Base-by-base conservation (phyloP, 2,888 invertebrate genomes). In the Crematogaster levior region DNA sequence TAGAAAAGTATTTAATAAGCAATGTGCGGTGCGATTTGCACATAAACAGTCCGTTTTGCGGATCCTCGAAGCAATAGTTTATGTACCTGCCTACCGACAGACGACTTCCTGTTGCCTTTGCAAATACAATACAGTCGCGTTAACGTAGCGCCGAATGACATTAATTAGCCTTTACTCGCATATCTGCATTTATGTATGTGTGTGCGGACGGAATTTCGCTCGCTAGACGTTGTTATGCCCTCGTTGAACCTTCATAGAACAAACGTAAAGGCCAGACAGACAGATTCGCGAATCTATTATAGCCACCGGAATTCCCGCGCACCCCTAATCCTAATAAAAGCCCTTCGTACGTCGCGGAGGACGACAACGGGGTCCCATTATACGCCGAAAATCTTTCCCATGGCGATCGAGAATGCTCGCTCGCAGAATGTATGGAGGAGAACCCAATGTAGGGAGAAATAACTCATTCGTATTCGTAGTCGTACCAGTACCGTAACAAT, bases 331-430 rank as follows among this genome's bases (percentile, higher is more conserved):
- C 85, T 86, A 90, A 89, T 89, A 88, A 90, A 90, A 89, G 83
- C 86, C 85, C 70, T 79, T 82, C 87, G 60, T 84, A 61, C 77
- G 46, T 73, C 72, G 68, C 83, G 82, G 80, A 88, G 84, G 87
- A 86, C 85, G 56, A 84, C 86, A 86, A 72, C 81, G 75, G 81
- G 84, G 80, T 83, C 86, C 88, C 86, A 89, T 90, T 86, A 89
- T 88, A 85, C 86, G 88, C 85, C 85, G 85, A 89, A 90, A 91
- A 91, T 90, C 88, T 89, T 91, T 91, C 91, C 91, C 91, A 91
- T 91, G 90, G 85, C 85, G 87, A 90, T 90, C 86, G 89, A 84
- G 88, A 85, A 86, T 88, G 87, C 85, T 83, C 80, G 82, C 60
- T 46, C 75, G 66, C 75, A 81, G 83, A 84, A 83, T 63, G 84